Evolutionary conservation across 2,797 vertebrate genomes (phyloP).

Genomic region (Sebastes melanostomus): DNA sequence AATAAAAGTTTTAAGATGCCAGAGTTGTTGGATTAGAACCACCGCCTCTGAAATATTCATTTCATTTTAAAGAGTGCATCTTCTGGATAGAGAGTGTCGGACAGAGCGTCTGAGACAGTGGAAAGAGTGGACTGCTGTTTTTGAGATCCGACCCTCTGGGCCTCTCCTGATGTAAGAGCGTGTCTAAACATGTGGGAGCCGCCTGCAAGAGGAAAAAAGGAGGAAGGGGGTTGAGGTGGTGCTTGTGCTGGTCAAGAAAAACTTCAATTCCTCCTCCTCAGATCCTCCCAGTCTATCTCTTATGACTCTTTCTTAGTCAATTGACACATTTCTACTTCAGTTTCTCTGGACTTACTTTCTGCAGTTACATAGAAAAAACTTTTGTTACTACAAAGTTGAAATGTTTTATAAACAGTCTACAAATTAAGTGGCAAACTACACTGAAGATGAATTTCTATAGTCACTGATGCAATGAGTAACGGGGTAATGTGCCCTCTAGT

Average conservation of each 20-base stretch:
- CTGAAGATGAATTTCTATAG: not conserved
- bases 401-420: not conserved
- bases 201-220: slow-evolving; percentile 41
- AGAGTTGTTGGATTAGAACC: not conserved
- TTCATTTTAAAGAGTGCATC: not conserved
- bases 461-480: not conserved
- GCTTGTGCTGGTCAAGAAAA: slow-evolving; percentile 50
- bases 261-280: slow-evolving; percentile 30
- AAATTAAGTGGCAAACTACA: not conserved
- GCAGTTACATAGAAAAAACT: not conserved
- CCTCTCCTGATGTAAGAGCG: slow-evolving; percentile 62
- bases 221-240: slow-evolving; percentile 45
- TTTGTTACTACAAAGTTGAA: not conserved
- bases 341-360: not conserved
- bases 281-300: slow-evolving; percentile 3
- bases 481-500: not conserved
- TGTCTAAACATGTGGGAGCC: slow-evolving; percentile 73
- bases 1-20: not conserved
- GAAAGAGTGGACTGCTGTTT: slow-evolving; percentile 50
- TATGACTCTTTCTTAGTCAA: not conserved
- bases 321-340: not conserved
- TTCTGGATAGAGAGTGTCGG: not conserved
- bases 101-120: slow-evolving; percentile 1
- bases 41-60: not conserved
- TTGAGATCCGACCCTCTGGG: slow-evolving; percentile 62